phyloP scores from a whole-genome alignment of 2,113 vertebrate genomes.

The Lipophrys pholis region DNA sequence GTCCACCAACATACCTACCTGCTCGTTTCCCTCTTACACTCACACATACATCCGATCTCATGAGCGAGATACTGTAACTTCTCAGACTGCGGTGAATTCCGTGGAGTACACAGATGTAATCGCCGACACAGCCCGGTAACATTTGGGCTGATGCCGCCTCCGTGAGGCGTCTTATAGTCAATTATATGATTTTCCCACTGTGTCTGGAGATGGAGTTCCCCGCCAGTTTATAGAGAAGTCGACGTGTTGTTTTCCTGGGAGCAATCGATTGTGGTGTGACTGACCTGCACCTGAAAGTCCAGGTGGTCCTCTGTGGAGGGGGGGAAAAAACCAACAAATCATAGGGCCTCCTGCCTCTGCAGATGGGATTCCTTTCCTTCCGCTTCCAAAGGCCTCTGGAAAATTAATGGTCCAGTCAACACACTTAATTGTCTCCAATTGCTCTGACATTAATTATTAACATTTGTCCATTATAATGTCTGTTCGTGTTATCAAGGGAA shows the following conservation, averaged over 20 bases:
- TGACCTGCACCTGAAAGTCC: slow-evolving; percentile 26
- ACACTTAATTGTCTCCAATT: slow-evolving; percentile 87
- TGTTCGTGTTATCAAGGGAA: slow-evolving; percentile 67
- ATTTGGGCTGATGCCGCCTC: slow-evolving; percentile 1
- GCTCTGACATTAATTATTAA: slow-evolving; percentile 87
- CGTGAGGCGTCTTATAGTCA: background rate
- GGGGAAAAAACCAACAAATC: background rate
- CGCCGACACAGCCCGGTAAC: slow-evolving; percentile 8
- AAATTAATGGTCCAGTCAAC: slow-evolving; percentile 84
- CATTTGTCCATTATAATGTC: slow-evolving; percentile 68
- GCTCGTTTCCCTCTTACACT: slow-evolving; percentile 6
- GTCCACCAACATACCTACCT: slow-evolving; percentile 5
- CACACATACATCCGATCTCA: slow-evolving; percentile 29
- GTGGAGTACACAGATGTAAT: slow-evolving; percentile 38
- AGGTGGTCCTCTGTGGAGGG: slow-evolving; percentile 36
- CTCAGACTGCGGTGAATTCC: slow-evolving; percentile 36
- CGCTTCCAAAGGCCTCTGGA: slow-evolving; percentile 53
- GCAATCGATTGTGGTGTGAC: slow-evolving; percentile 12
- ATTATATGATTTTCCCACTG: slow-evolving; percentile 13
- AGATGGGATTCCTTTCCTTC: slow-evolving; percentile 59
- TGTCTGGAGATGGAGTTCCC: background rate
- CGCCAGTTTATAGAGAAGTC: slow-evolving; percentile 26
- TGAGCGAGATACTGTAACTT: slow-evolving; percentile 18
- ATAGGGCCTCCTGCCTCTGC: slow-evolving; percentile 34
- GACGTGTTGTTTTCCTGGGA: slow-evolving; percentile 31